Conservation (phyloP, 2,888 invertebrate genomes). For the Drosophila demipolita region DNA sequence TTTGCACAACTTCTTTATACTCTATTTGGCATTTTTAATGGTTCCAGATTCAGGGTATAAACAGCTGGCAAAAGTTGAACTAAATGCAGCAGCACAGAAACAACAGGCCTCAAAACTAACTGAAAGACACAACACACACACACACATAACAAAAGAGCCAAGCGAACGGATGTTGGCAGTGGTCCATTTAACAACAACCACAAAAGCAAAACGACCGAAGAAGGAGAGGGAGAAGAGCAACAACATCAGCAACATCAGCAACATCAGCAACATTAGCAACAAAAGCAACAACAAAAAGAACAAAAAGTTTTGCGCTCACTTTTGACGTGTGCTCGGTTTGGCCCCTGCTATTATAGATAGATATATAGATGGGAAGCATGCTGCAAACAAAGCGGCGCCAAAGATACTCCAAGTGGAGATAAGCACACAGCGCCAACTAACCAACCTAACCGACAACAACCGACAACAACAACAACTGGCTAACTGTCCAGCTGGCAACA, state of each 20-base stretch:
- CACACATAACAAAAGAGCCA: conserved; percentile 56
- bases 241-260: conserved; percentile 13
- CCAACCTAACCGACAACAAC: conserved; percentile 1
- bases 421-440: conserved; percentile 16
- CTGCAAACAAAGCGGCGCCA: conserved; percentile 60
- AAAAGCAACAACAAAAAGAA: conserved; percentile 40
- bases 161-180: conserved; percentile 51
- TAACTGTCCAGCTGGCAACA: conserved; percentile 46
- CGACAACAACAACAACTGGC: conserved; percentile 10
- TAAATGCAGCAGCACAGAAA: conserved; percentile 27
- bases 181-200: conserved; percentile 48
- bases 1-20: neutral
- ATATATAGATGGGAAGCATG: conserved; percentile 32
- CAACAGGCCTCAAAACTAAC: conserved; percentile 60
- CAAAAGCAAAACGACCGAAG: neutral
- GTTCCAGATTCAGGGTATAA: neutral
- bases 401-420: conserved; percentile 43
- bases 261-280: neutral
- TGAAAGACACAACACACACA: conserved; percentile 56
- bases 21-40: neutral
- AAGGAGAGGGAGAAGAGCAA: neutral
- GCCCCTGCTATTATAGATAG: conserved; percentile 48
- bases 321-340: conserved; percentile 68
- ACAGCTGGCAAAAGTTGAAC: conserved; percentile 45
- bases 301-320: conserved; percentile 74